These are phyloP conservation scores for Diploptera punctata DNA, from an alignment of 2,888 invertebrate species.

Conservation along the genomic window DNA sequence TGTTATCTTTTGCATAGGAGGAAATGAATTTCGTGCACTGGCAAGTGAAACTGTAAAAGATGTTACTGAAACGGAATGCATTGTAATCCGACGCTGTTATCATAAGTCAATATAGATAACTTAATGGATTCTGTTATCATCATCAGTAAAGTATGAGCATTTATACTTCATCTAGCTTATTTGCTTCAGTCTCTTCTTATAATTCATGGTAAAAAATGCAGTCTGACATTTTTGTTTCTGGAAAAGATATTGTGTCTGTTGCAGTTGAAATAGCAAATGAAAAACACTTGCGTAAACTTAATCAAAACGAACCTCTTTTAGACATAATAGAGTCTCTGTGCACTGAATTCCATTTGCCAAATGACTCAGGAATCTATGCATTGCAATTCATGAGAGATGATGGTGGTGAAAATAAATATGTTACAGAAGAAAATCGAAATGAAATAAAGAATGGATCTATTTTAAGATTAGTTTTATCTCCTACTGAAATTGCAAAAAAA, in stretches of 20 bases:
- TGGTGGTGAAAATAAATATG: conserved; percentile 28
- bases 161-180: too few relatives aligned
- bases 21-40: too few relatives aligned
- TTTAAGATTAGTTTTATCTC: conserved; percentile 36
- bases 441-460: conserved; percentile 37
- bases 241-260: conserved; percentile 37
- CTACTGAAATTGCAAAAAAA: conserved; percentile 26
- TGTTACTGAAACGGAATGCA: too few relatives aligned
- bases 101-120: too few relatives aligned
- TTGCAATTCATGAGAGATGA: conserved; percentile 30
- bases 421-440: conserved; percentile 33
- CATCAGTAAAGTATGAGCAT: too few relatives aligned
- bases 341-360: conserved; percentile 26
- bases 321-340: conserved; percentile 33
- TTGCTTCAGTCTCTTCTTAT: too few relatives aligned
- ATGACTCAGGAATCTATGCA: conserved; percentile 33
- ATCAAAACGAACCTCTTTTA: conserved; percentile 28
- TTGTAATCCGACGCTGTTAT: too few relatives aligned
- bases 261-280: conserved; percentile 36
- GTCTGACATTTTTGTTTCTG: not conserved
- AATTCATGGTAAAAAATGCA: conserved; percentile 23
- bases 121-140: too few relatives aligned
- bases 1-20: too few relatives aligned
- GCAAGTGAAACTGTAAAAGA: too few relatives aligned
- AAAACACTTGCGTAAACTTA: conserved; percentile 33